A percentile compares a stretch with the other conserved stretches of the same genome.
Conservation (phyloP, 2,797 vertebrate species). For the Poeciliopsis paucimaculata region DNA sequence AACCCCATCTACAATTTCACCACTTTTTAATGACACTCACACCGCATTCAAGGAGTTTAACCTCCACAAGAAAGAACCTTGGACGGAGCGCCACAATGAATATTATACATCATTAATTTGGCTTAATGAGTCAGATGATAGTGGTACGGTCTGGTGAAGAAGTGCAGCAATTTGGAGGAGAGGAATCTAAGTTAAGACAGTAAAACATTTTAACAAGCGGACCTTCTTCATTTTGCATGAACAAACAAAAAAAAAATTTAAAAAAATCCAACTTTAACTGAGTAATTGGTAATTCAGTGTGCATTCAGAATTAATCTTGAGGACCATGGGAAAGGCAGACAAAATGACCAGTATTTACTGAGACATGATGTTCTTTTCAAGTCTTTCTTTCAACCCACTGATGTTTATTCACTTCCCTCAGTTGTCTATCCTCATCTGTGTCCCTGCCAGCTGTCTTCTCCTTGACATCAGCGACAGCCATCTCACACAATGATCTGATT, state of each 20-base stretch:
- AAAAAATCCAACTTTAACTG: constrained; percentile 6
- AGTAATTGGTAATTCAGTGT: constrained; percentile 8
- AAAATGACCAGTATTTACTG: constrained; percentile 4
- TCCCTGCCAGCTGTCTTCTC: constrained; percentile 63
- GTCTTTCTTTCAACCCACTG: constrained; percentile 22
- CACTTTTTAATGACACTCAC: constrained; percentile 31
- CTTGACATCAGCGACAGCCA: constrained; percentile 62
- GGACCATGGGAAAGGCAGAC: background rate
- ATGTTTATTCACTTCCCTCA: constrained; percentile 41
- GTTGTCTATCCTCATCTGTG: constrained; percentile 47
- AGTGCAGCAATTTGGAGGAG: constrained; percentile 52
- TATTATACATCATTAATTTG: constrained; percentile 75
- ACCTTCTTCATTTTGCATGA: constrained; percentile 18
- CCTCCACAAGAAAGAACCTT: constrained; percentile 70
- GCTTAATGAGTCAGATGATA: constrained; percentile 75
- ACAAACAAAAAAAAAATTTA: constrained; percentile 12
- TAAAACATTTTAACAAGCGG: constrained; percentile 18
- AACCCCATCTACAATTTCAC: constrained; percentile 56
- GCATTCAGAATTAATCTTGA: background rate
- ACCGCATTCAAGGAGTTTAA: constrained; percentile 58
- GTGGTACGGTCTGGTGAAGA: constrained; percentile 55
- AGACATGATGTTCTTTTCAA: constrained; percentile 22
- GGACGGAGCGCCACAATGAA: constrained; percentile 57
- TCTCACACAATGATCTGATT: constrained; percentile 73
- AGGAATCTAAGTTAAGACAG: constrained; percentile 30